Evolutionary conservation across 2,797 vertebrate species (phyloP).

Genomic region (Thunnus albacares): DNA sequence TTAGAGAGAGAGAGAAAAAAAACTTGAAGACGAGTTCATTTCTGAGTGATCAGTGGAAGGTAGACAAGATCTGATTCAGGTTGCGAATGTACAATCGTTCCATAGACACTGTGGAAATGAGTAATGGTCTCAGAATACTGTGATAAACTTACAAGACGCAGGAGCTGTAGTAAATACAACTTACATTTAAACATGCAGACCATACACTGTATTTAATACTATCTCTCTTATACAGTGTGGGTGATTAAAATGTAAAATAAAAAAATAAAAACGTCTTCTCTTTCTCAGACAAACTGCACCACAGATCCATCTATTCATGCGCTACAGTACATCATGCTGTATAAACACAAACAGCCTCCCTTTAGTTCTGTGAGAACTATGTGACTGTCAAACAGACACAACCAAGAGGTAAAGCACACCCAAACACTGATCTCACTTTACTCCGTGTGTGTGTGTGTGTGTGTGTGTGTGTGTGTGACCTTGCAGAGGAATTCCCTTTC

Average conservation of each 20-base stretch:
- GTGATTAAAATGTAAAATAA: neutral
- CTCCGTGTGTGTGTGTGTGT: slow-evolving; percentile 21
- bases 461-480: slow-evolving; percentile 42
- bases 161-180: neutral
- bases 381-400: slow-evolving; percentile 21
- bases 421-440: slow-evolving; percentile 25
- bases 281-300: neutral
- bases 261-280: neutral
- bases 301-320: neutral
- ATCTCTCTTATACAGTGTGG: neutral
- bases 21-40: neutral
- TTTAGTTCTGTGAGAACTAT: slow-evolving; percentile 1
- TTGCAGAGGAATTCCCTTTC: slow-evolving; percentile 64
- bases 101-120: neutral
- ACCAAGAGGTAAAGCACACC: slow-evolving; percentile 8
- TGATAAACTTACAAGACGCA: neutral
- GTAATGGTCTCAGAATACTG: neutral
- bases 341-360: neutral
- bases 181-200: neutral
- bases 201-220: neutral
- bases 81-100: neutral
- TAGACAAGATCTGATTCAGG: neutral
- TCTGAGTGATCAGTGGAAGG: neutral
- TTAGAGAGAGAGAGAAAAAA: neutral
- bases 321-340: neutral